Conservation (phyloP, 2,888 invertebrate genomes). For the Euplexia lucipara region DNA sequence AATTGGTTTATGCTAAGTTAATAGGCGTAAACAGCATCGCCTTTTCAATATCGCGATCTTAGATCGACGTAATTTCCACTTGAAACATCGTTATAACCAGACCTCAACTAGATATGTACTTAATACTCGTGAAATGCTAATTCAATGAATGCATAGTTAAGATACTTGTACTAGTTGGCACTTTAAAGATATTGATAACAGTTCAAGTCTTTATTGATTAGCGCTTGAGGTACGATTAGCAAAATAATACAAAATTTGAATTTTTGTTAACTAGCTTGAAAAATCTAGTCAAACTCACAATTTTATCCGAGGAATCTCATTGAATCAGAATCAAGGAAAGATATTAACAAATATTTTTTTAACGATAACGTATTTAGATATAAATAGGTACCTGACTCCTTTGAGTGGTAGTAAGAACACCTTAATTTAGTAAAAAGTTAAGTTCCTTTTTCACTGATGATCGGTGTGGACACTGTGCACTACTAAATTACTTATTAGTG, state of each 20-base stretch:
- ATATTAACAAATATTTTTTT: too few species aligned
- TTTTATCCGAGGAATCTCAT: background rate
- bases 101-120: background rate
- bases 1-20: slow-evolving; percentile 62
- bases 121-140: slow-evolving; percentile 7
- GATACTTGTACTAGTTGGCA: background rate
- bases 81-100: slow-evolving; percentile 5
- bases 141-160: background rate
- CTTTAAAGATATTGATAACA: slow-evolving; percentile 5
- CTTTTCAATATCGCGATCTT: slow-evolving; percentile 6
- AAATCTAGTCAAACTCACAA: background rate
- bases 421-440: too few species aligned
- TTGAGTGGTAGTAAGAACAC: too few species aligned
- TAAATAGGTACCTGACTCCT: too few species aligned
- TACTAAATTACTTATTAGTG: too few species aligned
- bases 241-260: background rate
- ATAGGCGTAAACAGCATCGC: slow-evolving; percentile 19
- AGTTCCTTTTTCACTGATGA: too few species aligned
- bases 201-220: background rate
- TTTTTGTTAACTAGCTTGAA: background rate
- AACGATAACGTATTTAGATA: too few species aligned
- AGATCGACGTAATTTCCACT: background rate
- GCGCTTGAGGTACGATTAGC: background rate
- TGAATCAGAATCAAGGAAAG: too few species aligned
- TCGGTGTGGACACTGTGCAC: too few species aligned